A percentile compares a stretch with the other conserved stretches of the same genome.
phyloP scores from a whole-genome alignment of 2,797 vertebrate genomes.

The Sphenodon punctatus region DNA sequence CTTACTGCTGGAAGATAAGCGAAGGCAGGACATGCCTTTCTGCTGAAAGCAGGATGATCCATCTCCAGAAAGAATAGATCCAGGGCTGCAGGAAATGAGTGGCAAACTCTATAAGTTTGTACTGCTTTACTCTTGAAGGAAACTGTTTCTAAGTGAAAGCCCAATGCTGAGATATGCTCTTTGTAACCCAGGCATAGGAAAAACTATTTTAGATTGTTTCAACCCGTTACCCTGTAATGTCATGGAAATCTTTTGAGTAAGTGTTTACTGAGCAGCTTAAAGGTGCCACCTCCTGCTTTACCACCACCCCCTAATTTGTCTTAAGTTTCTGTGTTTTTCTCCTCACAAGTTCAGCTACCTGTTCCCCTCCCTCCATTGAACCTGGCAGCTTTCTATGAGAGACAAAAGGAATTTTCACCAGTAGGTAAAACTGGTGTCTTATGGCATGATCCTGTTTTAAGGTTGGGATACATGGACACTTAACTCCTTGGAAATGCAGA shows the following conservation, averaged over 20 bases:
- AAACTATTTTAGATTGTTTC: neutral
- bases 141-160: neutral
- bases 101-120: neutral
- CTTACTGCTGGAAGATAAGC: neutral
- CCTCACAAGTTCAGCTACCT: neutral
- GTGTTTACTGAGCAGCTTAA: slow-evolving; percentile 15
- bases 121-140: neutral
- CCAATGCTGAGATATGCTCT: neutral
- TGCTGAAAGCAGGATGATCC: neutral
- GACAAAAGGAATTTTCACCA: neutral
- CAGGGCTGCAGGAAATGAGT: neutral
- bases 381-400: neutral
- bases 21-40: neutral
- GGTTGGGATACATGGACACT: no score
- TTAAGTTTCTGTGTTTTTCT: neutral
- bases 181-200: neutral
- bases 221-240: slow-evolving; percentile 2
- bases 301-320: slow-evolving; percentile 43
- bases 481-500: no score
- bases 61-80: neutral
- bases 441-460: no score
- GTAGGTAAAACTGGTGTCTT: no score
- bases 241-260: slow-evolving; percentile 25
- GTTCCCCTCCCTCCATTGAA: neutral
- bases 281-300: neutral